phyloP scores from a whole-genome alignment of 2,797 vertebrate species.

The Salmo trutta region DNA sequence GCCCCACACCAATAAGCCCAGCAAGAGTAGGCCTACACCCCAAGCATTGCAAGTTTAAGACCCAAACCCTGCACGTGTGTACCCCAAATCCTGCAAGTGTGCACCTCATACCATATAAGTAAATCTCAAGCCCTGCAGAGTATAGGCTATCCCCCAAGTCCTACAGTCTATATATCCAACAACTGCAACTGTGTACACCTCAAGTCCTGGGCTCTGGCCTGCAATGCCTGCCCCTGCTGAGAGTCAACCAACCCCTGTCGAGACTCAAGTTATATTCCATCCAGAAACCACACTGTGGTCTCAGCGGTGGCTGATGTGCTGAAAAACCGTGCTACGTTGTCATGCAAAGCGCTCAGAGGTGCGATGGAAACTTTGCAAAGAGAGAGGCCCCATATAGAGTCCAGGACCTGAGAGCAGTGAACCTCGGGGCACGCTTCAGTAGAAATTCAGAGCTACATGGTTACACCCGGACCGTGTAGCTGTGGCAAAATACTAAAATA shows the following conservation, averaged over 20 bases:
- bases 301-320: slow-evolving; percentile 54
- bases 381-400: slow-evolving; percentile 62
- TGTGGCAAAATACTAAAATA: neutral
- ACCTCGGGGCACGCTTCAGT: slow-evolving; percentile 48
- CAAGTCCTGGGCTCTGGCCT: neutral
- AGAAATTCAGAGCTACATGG: neutral
- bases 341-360: slow-evolving; percentile 58
- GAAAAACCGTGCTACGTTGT: slow-evolving; percentile 48
- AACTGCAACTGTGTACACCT: neutral
- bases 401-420: slow-evolving; percentile 58
- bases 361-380: slow-evolving; percentile 67
- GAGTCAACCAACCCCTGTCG: slow-evolving; percentile 37
- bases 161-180: neutral
- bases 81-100: neutral
- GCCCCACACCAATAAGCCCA: too few species aligned
- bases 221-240: neutral
- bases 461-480: neutral
- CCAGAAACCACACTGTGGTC: slow-evolving; percentile 73
- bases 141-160: neutral
- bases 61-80: neutral
- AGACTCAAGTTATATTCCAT: slow-evolving; percentile 46
- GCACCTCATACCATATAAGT: neutral
- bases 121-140: neutral
- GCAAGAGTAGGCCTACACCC: neutral
- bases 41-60: neutral